phyloP scores from a whole-genome alignment of 2,888 invertebrate species.

The Lacanobia oleracea region DNA sequence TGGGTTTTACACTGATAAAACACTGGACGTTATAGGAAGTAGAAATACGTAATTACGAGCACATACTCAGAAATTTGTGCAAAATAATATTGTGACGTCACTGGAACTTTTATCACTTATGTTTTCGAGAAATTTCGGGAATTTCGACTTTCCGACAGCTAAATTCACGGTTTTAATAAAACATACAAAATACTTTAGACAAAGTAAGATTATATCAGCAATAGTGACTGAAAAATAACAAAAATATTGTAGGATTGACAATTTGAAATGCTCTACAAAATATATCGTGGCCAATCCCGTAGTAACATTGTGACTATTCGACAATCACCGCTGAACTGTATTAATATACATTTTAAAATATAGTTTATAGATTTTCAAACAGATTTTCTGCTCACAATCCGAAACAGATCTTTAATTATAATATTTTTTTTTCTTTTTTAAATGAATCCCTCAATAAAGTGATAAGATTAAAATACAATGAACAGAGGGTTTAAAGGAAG shows the following conservation, averaged over 20 bases:
- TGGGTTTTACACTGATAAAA: neutral
- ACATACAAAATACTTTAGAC: too few relatives aligned
- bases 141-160: neutral
- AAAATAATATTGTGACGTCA: neutral
- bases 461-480: slow-evolving; percentile 48
- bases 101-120: neutral
- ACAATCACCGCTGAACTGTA: neutral
- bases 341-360: neutral
- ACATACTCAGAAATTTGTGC: neutral
- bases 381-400: neutral
- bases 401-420: neutral
- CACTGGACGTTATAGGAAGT: neutral
- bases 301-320: too few relatives aligned
- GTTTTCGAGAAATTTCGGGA: neutral
- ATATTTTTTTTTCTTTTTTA: neutral
- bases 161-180: too few relatives aligned
- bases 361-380: neutral
- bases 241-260: neutral
- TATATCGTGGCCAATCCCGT: neutral
- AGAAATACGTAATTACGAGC: neutral
- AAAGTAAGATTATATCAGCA: too few relatives aligned
- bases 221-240: neutral
- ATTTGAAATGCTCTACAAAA: neutral
- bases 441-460: neutral
- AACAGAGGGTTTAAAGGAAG: slow-evolving; percentile 43